Base-by-base conservation (phyloP, 1,140 invertebrate genomes). In the Phymastichus coffea region DNA sequence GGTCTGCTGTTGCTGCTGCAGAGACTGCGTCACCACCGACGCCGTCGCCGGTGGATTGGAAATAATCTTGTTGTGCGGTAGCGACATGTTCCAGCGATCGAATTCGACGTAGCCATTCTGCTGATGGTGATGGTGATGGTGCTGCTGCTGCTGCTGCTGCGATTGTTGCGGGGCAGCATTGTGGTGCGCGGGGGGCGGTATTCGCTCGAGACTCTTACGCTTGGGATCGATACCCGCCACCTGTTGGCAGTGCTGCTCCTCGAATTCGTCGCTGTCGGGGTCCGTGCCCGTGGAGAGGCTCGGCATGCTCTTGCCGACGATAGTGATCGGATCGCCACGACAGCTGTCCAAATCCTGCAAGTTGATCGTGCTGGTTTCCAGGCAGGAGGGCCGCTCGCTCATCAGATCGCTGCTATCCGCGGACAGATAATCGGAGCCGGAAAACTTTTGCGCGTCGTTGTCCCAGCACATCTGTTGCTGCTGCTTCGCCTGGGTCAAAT, bases 81-180 rank as follows among this genome's bases (percentile, higher is more conserved):
- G 33, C 0, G 66, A 20, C 46, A 88, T 73, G 71, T 88, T 90
- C 87, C 87, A 89, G 56, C 87, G 78, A 59, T 89, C 87, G 70
- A 88, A 87, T 69, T 90, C 87, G 63, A 87, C 87, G 68, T 87
- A 88, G 46, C 86, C 86, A 68, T 88, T 88, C 66, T 86, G 84
- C 19, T 73, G 70, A 33, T 67, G 74, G 28, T 76, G 75, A 8
- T 63, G 66, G 76, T 81, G 64, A 71, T 78, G 20, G 80, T 83
- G 37, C 12, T 82, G 81, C 15, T 66, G 64, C 25, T 57, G 66
- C n/a, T 70, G 70, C 4, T 58, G 64, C 75, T 81, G 63, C 71
- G 77, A 75, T 61, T 83, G 84, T 63, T 85, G 83, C 44, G 82
- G 85, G 70, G 82, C 85, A 44, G 76, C 80, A 33, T 85, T 87